Conservation (phyloP, 2,113 vertebrate genomes). For the Ciconia boyciana region DNA sequence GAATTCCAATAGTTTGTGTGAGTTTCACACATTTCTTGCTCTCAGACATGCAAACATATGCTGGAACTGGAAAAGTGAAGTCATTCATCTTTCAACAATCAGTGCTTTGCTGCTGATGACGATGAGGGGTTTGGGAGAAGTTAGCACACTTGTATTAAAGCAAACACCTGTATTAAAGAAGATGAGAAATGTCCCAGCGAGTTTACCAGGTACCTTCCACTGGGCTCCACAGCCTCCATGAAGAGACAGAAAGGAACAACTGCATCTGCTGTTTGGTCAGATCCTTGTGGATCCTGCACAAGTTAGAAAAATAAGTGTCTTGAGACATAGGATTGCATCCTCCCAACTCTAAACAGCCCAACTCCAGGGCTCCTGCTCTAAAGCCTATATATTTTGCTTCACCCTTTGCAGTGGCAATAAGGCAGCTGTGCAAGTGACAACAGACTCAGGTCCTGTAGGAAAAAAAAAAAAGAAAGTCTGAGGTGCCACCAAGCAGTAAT, state of each 20-base stretch:
- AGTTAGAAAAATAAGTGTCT: neutral
- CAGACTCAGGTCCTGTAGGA: neutral
- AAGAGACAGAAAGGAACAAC: neutral
- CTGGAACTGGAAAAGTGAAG: constrained; percentile 26
- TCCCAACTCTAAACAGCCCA: neutral
- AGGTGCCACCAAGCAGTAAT: neutral
- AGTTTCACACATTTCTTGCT: constrained; percentile 48
- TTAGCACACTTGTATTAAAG: neutral
- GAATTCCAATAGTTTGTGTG: constrained; percentile 46
- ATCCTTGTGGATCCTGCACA: neutral
- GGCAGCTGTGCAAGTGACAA: neutral
- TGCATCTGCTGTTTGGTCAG: neutral
- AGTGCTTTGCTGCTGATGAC: neutral
- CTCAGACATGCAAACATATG: constrained; percentile 33
- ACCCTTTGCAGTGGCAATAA: neutral
- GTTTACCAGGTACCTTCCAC: neutral
- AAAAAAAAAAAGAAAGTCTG: too few relatives aligned
- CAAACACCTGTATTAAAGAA: neutral
- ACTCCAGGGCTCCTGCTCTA: neutral
- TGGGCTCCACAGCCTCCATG: neutral
- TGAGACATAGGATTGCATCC: neutral
- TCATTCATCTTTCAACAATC: constrained; percentile 1
- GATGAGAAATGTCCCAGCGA: neutral
- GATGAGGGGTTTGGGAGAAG: neutral
- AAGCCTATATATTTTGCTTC: neutral